Conservation (phyloP, 1,140 invertebrate species). For the Microplitis demolitor region DNA sequence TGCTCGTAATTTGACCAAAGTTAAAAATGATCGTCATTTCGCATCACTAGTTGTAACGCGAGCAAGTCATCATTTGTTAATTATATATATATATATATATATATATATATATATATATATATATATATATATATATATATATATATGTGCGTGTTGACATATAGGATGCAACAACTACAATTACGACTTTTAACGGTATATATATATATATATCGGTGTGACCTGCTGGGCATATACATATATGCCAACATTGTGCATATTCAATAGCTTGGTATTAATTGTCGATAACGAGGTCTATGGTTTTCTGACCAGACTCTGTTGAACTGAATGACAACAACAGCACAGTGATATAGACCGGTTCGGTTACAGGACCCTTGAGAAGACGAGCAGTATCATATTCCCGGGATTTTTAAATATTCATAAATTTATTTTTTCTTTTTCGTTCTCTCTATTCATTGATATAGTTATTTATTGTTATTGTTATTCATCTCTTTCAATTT, state of each 20-base stretch:
- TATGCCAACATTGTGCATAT: conserved; percentile 30
- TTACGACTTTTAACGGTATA: conserved; percentile 30
- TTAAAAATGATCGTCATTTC: no score
- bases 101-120: conserved; percentile 24
- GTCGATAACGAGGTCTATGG: conserved; percentile 32
- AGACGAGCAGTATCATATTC: not conserved
- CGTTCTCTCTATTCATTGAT: not conserved
- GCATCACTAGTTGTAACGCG: no score
- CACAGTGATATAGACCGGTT: not conserved
- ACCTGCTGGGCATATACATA: conserved; percentile 24
- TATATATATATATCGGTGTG: conserved; percentile 25
- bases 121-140: conserved; percentile 22
- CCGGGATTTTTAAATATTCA: conserved; percentile 4
- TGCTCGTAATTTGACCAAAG: no score
- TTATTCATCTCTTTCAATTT: not conserved
- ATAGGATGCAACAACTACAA: conserved; percentile 7
- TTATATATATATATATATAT: conserved; percentile 21
- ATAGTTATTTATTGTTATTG: not conserved
- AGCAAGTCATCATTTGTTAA: not conserved
- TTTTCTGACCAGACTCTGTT: not conserved
- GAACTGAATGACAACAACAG: not conserved
- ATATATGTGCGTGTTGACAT: conserved; percentile 9
- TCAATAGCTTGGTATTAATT: conserved; percentile 34
- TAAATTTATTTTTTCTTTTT: not conserved
- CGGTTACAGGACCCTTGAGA: conserved; percentile 6